Evolutionary conservation across 1,140 invertebrate genomes (phyloP).

Genomic region (Formica exsecta): DNA sequence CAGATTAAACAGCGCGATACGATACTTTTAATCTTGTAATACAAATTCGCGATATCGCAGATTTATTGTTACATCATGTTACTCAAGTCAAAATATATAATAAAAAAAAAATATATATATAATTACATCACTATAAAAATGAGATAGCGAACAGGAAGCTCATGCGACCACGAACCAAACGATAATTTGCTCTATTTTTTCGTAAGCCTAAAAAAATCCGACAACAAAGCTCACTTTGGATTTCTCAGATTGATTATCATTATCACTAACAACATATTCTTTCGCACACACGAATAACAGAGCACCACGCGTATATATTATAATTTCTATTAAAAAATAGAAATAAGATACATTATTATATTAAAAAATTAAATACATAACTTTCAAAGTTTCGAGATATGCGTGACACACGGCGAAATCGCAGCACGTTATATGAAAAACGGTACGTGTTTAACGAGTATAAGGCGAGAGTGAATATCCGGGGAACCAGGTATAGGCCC

Average conservation of each 20-base stretch:
- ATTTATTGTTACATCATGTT: background rate
- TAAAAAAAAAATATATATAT: too few relatives aligned
- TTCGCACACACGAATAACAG: background rate
- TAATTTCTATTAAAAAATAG: background rate
- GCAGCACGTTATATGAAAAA: slow-evolving; percentile 52
- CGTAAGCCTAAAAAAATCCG: too few relatives aligned
- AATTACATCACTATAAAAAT: background rate
- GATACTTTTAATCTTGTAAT: background rate
- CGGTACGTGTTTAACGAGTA: slow-evolving; percentile 12
- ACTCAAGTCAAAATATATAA: background rate
- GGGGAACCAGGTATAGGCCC: background rate
- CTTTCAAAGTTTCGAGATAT: slow-evolving; percentile 30
- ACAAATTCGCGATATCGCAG: background rate
- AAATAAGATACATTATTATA: background rate
- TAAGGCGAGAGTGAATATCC: slow-evolving; percentile 36
- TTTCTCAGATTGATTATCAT: background rate
- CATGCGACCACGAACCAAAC: slow-evolving; percentile 10
- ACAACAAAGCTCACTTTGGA: background rate
- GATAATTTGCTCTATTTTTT: slow-evolving; percentile 27
- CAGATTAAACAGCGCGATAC: background rate
- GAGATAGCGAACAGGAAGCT: background rate
- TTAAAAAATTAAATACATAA: background rate
- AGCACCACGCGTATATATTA: background rate
- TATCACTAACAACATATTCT: background rate
- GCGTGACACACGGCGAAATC: slow-evolving; percentile 42